These are phyloP conservation scores for Pseudomyrmex dendroicus DNA, from an alignment of 1,140 invertebrate species.

Conservation along the genomic window DNA sequence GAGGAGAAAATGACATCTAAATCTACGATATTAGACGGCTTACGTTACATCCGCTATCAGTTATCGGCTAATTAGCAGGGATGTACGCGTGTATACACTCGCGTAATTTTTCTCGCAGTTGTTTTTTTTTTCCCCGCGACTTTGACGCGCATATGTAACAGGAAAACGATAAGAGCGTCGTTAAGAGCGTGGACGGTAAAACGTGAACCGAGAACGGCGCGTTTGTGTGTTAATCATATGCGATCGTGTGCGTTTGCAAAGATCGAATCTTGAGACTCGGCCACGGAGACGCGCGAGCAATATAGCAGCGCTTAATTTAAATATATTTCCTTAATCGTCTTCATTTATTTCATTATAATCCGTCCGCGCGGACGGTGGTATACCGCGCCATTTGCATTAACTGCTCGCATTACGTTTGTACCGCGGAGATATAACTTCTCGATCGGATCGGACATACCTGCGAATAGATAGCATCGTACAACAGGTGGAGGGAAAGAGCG, in stretches of 20 bases:
- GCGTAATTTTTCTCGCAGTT: slow-evolving; percentile 69
- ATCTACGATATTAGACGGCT: slow-evolving; percentile 18
- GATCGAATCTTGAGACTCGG: slow-evolving; percentile 63
- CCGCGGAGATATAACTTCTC: slow-evolving; percentile 21
- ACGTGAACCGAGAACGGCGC: not conserved
- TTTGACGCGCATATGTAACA: slow-evolving; percentile 68
- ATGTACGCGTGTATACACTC: slow-evolving; percentile 38
- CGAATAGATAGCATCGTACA: slow-evolving; percentile 1
- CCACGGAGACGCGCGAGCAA: slow-evolving; percentile 19
- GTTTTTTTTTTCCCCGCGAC: slow-evolving; percentile 47
- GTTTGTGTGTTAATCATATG: slow-evolving; percentile 43
- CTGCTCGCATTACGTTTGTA: slow-evolving; percentile 54
- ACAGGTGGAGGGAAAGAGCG: slow-evolving; percentile 39
- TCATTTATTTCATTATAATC: slow-evolving; percentile 69
- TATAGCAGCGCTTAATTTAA: slow-evolving; percentile 57
- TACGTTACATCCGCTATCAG: slow-evolving; percentile 64
- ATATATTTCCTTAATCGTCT: slow-evolving; percentile 61
- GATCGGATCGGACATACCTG: not conserved
- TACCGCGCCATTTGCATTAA: slow-evolving; percentile 60
- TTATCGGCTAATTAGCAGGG: slow-evolving; percentile 49
- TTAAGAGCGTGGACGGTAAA: no score
- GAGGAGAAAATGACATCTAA: slow-evolving; percentile 9
- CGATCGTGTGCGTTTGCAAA: slow-evolving; percentile 15
- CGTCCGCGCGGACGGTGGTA: slow-evolving; percentile 5
- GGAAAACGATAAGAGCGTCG: slow-evolving; percentile 47